A percentile compares a stretch with the other conserved stretches of the same genome.
These are phyloP conservation scores for Lagodon rhomboides DNA, from an alignment of 2,797 vertebrate species.

Conservation along the genomic window DNA sequence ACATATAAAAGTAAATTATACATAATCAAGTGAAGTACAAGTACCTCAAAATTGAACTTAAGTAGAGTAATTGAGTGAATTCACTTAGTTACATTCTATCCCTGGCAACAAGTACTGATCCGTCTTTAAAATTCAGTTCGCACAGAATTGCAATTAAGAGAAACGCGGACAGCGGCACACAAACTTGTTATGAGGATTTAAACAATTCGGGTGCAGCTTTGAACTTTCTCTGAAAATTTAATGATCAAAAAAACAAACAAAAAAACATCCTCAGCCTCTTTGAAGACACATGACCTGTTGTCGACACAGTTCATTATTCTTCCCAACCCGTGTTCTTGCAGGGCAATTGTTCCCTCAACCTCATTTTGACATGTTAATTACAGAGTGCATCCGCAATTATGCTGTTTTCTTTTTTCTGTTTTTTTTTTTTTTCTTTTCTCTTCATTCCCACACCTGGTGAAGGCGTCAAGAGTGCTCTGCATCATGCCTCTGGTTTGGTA, in stretches of 20 bases:
- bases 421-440: not conserved
- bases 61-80: too few relatives aligned
- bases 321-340: constrained; percentile 41
- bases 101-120: not conserved
- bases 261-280: not conserved
- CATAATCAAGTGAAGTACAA: too few relatives aligned
- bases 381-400: constrained; percentile 65
- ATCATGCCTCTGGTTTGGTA: constrained; percentile 46
- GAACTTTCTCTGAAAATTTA: constrained; percentile 13
- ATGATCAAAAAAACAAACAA: constrained; percentile 13
- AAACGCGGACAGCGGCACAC: not conserved
- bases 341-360: constrained; percentile 47
- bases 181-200: not conserved
- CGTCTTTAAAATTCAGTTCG: not conserved
- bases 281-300: constrained; percentile 26
- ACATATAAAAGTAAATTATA: too few relatives aligned
- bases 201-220: not conserved
- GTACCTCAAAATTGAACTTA: too few relatives aligned
- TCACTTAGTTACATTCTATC: too few relatives aligned
- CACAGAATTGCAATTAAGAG: not conserved
- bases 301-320: constrained; percentile 43
- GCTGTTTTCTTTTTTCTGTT: constrained; percentile 48
- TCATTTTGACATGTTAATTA: constrained; percentile 75
- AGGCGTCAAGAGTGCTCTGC: constrained; percentile 63
- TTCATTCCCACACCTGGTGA: constrained; percentile 66